Evolutionary conservation across 1,140 invertebrate species (phyloP).

Genomic region (Archivesica marissinica): DNA sequence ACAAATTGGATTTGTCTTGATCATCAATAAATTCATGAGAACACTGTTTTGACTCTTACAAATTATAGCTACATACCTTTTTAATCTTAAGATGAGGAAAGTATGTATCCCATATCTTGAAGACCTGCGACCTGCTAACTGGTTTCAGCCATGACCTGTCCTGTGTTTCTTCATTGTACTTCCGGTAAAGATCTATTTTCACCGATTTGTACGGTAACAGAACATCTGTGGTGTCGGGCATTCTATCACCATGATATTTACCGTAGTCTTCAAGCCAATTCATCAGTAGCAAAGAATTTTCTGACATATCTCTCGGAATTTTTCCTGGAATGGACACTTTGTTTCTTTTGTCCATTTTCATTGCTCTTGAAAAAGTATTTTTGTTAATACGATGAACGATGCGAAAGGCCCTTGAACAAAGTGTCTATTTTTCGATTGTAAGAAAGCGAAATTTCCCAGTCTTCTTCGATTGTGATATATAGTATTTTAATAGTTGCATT

Average conservation of each 20-base stretch:
- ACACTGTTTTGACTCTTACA: too few species aligned
- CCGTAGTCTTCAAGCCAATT: background rate
- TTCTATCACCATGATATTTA: background rate
- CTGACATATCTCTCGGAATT: background rate
- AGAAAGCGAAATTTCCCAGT: background rate
- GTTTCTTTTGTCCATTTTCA: background rate
- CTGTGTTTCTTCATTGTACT: background rate
- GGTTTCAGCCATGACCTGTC: background rate
- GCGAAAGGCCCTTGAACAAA: background rate
- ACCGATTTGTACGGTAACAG: background rate
- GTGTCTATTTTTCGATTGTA: background rate
- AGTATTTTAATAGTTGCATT: background rate
- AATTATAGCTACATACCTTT: too few species aligned
- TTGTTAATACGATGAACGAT: background rate
- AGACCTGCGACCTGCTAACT: background rate
- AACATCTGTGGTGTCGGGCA: background rate
- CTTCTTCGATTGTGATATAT: background rate
- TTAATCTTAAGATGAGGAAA: conserved; percentile 10
- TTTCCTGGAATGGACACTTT: background rate
- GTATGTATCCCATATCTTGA: background rate
- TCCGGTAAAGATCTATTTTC: background rate
- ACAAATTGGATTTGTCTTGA: too few species aligned
- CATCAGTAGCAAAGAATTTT: background rate
- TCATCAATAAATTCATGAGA: too few species aligned
- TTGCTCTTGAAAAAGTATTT: background rate